phyloP scores from a whole-genome alignment of 2,113 vertebrate genomes.

The Rhineura floridana region DNA sequence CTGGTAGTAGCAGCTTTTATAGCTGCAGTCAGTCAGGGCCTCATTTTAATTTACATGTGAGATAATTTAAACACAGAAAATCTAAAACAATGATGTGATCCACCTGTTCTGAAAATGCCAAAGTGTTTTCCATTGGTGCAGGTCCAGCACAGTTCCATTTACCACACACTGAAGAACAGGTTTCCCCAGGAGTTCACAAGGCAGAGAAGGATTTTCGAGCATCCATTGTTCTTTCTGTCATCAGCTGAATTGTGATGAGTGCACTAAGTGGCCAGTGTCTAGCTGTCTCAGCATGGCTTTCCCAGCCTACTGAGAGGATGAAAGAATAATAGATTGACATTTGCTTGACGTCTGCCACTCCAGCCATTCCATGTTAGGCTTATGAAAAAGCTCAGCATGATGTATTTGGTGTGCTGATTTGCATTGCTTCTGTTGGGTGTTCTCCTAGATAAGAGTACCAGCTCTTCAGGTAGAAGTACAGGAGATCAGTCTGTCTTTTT shows the following conservation, averaged over 20 bases:
- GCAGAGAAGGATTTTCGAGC: not conserved
- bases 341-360: not conserved
- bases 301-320: not conserved
- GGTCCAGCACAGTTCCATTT: not conserved
- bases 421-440: not conserved
- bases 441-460: no score
- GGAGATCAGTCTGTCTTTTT: not conserved
- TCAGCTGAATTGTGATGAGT: not conserved
- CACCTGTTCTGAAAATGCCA: no score
- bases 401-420: conserved; percentile 2
- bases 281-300: not conserved
- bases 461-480: not conserved
- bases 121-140: not conserved
- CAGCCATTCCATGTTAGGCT: not conserved
- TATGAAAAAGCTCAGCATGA: not conserved
- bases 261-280: not conserved
- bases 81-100: not conserved
- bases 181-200: not conserved
- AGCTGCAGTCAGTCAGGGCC: no score
- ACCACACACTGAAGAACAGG: not conserved
- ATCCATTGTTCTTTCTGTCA: not conserved
- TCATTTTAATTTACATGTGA: not conserved
- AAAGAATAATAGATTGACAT: not conserved
- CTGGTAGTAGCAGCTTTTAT: no score
- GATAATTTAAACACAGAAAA: not conserved